These are phyloP conservation scores for Herpetotheres cachinnans DNA, from an alignment of 2,113 vertebrate genomes.

Conservation along the genomic window DNA sequence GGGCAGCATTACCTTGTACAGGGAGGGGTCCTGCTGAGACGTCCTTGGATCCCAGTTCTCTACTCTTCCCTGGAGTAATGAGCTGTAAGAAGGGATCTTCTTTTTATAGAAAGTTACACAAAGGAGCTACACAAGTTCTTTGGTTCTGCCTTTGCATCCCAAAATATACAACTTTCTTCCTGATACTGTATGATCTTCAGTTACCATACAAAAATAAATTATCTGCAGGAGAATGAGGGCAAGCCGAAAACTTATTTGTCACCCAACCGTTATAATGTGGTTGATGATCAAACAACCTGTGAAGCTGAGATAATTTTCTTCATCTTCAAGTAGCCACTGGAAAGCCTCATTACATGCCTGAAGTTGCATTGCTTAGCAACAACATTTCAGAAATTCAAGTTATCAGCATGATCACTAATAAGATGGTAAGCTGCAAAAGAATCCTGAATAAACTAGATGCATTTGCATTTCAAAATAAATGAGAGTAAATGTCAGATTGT, in stretches of 20 bases:
- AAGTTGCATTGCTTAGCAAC: constrained; percentile 72
- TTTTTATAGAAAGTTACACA: constrained; percentile 14
- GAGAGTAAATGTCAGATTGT: constrained; percentile 54
- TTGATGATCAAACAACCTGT: constrained; percentile 64
- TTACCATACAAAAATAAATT: constrained; percentile 41
- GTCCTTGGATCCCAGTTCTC: neutral
- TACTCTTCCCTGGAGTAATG: neutral
- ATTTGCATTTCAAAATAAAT: constrained; percentile 70
- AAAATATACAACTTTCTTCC: constrained; percentile 24
- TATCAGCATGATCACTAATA: constrained; percentile 68
- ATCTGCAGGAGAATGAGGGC: neutral
- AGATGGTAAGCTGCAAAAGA: constrained; percentile 59
- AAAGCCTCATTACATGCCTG: constrained; percentile 71
- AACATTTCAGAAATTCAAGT: constrained; percentile 66
- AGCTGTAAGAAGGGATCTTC: neutral
- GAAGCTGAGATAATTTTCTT: constrained; percentile 58
- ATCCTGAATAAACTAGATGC: constrained; percentile 31
- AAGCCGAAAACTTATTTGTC: constrained; percentile 55
- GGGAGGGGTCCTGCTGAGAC: neutral
- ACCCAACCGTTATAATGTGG: constrained; percentile 47
- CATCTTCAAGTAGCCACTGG: constrained; percentile 61
- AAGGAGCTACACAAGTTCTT: neutral
- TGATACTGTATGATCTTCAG: constrained; percentile 35
- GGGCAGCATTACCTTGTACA: neutral
- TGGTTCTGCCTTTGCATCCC: neutral